Evolutionary conservation across 2,113 vertebrate genomes (phyloP).

Genomic region (Osmerus mordax): DNA sequence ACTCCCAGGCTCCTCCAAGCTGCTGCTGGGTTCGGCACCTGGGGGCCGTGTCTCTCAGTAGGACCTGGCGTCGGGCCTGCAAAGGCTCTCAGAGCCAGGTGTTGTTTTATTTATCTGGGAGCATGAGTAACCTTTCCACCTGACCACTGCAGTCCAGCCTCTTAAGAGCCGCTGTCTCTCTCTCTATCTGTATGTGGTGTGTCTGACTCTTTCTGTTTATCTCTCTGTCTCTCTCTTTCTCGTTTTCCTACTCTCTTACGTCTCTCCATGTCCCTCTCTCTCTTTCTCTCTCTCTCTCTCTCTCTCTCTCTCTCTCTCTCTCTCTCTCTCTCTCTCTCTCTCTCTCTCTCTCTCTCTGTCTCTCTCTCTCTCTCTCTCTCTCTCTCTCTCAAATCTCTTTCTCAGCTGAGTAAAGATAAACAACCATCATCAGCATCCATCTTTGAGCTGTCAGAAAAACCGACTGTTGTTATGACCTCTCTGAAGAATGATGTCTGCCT

Average conservation of each 20-base stretch:
- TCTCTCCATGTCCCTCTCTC: neutral
- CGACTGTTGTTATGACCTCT: too few species aligned
- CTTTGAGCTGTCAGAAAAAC: too few species aligned
- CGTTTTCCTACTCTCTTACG: neutral
- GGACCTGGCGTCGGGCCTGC: slow-evolving; percentile 52
- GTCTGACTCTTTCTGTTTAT: slow-evolving; percentile 32
- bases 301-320: neutral
- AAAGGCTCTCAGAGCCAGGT: slow-evolving; percentile 59
- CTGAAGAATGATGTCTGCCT: too few species aligned
- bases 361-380: neutral
- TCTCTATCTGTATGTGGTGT: neutral
- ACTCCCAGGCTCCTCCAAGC: slow-evolving; percentile 59
- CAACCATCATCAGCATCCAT: too few species aligned
- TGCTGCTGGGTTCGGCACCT: slow-evolving; percentile 59
- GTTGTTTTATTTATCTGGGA: slow-evolving; percentile 72
- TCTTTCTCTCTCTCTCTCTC: neutral
- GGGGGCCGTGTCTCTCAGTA: slow-evolving; percentile 58
- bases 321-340: neutral
- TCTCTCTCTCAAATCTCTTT: too few species aligned
- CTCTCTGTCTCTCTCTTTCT: slow-evolving; percentile 1
- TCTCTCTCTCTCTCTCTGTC: neutral
- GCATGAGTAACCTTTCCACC: slow-evolving; percentile 63
- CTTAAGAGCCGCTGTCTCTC: slow-evolving; percentile 38
- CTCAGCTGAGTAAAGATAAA: too few species aligned
- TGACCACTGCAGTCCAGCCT: slow-evolving; percentile 49